Conservation (phyloP, 1,140 invertebrate genomes). For the Drosophila aff. region DNA sequence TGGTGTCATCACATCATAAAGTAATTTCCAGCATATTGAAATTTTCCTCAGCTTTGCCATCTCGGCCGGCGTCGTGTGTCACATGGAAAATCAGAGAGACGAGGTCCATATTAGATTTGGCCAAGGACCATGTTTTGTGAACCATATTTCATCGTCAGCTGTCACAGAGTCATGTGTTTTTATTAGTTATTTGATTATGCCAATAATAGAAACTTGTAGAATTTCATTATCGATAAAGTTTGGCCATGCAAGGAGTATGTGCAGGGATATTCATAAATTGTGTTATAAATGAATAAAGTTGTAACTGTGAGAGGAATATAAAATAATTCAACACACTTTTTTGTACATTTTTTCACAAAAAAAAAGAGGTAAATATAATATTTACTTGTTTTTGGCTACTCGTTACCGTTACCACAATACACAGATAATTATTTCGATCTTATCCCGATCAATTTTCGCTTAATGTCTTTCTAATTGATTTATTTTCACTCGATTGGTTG, state of each 20-base stretch:
- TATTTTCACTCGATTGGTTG: slow-evolving; percentile 55
- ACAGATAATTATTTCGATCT: slow-evolving; percentile 35
- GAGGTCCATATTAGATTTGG: slow-evolving; percentile 60
- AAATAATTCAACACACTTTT: slow-evolving; percentile 4
- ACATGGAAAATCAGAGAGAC: slow-evolving; percentile 22
- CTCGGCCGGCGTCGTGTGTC: slow-evolving; percentile 32
- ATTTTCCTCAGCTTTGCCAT: slow-evolving; percentile 53
- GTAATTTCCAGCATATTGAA: slow-evolving; percentile 84
- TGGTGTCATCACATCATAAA: slow-evolving; percentile 84
- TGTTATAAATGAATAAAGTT: slow-evolving; percentile 10
- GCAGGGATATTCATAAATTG: slow-evolving; percentile 32
- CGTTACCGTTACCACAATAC: background rate
- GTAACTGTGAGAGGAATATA: slow-evolving; percentile 10
- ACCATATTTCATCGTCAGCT: slow-evolving; percentile 80
- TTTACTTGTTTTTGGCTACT: background rate
- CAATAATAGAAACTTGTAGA: slow-evolving; percentile 76
- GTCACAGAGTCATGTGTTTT: slow-evolving; percentile 49
- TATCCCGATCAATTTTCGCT: slow-evolving; percentile 32
- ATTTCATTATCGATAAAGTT: slow-evolving; percentile 80
- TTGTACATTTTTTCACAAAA: background rate
- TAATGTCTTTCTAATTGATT: slow-evolving; percentile 67
- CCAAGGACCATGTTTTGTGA: slow-evolving; percentile 49
- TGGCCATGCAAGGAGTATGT: slow-evolving; percentile 22
- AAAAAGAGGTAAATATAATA: background rate
- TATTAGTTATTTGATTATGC: slow-evolving; percentile 78